phyloP scores from a whole-genome alignment of 2,797 vertebrate genomes.

The Diceros bicornis region DNA sequence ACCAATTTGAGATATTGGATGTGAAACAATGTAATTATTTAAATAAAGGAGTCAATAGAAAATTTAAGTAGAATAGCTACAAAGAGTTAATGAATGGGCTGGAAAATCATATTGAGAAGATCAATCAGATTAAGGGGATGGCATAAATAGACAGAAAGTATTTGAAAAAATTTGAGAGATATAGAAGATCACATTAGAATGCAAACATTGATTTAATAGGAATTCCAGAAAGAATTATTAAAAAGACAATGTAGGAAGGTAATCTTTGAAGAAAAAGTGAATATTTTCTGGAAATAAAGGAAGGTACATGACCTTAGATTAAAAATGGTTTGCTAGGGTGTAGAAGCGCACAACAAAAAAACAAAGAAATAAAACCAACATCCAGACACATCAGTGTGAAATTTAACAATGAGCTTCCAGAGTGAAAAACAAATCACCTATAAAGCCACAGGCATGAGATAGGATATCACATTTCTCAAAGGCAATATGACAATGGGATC shows the following conservation, averaged over 20 bases:
- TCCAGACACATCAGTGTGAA: not conserved
- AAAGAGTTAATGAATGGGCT: conserved; percentile 7
- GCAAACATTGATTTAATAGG: not conserved
- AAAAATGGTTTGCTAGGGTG: not conserved
- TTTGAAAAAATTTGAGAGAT: conserved; percentile 7
- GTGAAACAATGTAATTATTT: conserved; percentile 55
- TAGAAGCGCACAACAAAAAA: not conserved
- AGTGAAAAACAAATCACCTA: not conserved
- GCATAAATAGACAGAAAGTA: conserved; percentile 38
- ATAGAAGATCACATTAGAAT: not conserved
- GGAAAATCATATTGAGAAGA: conserved; percentile 20
- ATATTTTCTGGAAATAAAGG: conserved; percentile 15
- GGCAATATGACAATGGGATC: not conserved
- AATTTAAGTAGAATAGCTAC: not conserved
- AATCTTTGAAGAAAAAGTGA: conserved; percentile 9
- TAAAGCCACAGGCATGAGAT: not conserved
- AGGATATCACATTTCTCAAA: not conserved
- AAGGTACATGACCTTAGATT: not conserved
- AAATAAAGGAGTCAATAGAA: conserved; percentile 23
- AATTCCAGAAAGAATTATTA: not conserved
- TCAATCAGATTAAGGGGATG: conserved; percentile 4
- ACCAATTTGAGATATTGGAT: conserved; percentile 20
- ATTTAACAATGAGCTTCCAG: not conserved
- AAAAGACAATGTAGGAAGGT: not conserved
- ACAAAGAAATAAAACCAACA: conserved; percentile 10